These are phyloP conservation scores for Lytechinus variegatus DNA, from an alignment of 35 echinoderm and acorn worm genomes.

Conservation along the genomic window DNA sequence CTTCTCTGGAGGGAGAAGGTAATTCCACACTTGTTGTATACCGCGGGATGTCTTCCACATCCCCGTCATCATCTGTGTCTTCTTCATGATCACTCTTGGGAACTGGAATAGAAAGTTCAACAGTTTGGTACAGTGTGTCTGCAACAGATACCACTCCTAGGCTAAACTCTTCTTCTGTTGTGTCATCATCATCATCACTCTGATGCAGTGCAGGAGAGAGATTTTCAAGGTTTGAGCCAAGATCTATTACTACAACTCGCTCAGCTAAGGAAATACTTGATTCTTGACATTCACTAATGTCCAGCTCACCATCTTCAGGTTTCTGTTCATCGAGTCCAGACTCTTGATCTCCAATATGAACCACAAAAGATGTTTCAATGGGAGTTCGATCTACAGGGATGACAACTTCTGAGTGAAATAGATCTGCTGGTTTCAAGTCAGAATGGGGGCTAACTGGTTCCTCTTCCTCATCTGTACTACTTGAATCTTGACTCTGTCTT, in stretches of 20 bases:
- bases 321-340: not conserved
- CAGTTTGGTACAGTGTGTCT: not conserved
- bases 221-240: not conserved
- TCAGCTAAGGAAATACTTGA: not conserved
- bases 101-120: not conserved
- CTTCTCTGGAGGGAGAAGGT: not conserved
- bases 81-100: not conserved
- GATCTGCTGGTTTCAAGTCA: constrained; percentile 20
- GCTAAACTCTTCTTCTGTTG: constrained; percentile 31
- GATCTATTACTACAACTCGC: constrained; percentile 25
- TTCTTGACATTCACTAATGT: constrained; percentile 1
- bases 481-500: not conserved
- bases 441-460: not conserved
- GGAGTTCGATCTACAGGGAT: not conserved
- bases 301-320: not conserved
- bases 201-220: not conserved
- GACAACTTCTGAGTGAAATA: constrained; percentile 29
- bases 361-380: not conserved
- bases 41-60: not conserved
- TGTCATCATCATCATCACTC: constrained; percentile 49
- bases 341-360: not conserved
- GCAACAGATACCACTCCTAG: constrained; percentile 41
- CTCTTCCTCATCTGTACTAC: constrained; percentile 31
- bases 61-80: not conserved
- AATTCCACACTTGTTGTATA: constrained; percentile 25